These are phyloP conservation scores for Anoplophora glabripennis DNA, from an alignment of 1,140 invertebrate species.

Conservation along the genomic window DNA sequence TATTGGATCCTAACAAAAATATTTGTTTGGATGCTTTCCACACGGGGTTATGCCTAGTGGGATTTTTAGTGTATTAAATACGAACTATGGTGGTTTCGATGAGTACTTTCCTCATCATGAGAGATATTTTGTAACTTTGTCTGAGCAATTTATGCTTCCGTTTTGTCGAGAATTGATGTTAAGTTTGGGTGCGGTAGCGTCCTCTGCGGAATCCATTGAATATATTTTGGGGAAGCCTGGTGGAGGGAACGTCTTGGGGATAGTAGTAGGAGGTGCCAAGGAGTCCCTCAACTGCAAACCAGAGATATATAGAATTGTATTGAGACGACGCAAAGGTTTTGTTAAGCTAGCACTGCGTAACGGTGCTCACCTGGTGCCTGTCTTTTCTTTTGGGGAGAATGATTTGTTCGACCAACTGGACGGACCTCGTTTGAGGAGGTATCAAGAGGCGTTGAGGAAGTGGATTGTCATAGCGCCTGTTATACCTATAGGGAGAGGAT, in stretches of 20 bases:
- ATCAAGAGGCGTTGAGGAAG: constrained; percentile 70
- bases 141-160: constrained; percentile 79
- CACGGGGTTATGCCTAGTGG: constrained; percentile 83
- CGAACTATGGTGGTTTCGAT: too few species aligned
- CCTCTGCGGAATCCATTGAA: constrained; percentile 55
- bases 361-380: constrained; percentile 79
- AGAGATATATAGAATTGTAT: constrained; percentile 66
- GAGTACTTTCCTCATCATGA: constrained; percentile 77
- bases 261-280: constrained; percentile 82
- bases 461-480: constrained; percentile 74
- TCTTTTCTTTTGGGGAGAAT: constrained; percentile 89
- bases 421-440: constrained; percentile 63
- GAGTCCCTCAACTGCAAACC: constrained; percentile 69
- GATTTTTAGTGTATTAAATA: too few species aligned
- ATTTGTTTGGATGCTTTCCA: constrained; percentile 84
- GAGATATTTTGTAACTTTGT: constrained; percentile 70
- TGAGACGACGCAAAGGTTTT: constrained; percentile 76
- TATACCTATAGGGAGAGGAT: constrained; percentile 76
- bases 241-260: constrained; percentile 61
- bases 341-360: constrained; percentile 73
- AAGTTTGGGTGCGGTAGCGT: constrained; percentile 59
- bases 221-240: constrained; percentile 51
- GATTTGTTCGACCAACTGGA: constrained; percentile 79
- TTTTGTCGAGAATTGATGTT: constrained; percentile 72
- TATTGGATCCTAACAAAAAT: constrained; percentile 74